A percentile compares a stretch with the other conserved stretches of the same genome.
phyloP scores from a whole-genome alignment of 1,140 invertebrate species.

The Globodera rostochiensis region DNA sequence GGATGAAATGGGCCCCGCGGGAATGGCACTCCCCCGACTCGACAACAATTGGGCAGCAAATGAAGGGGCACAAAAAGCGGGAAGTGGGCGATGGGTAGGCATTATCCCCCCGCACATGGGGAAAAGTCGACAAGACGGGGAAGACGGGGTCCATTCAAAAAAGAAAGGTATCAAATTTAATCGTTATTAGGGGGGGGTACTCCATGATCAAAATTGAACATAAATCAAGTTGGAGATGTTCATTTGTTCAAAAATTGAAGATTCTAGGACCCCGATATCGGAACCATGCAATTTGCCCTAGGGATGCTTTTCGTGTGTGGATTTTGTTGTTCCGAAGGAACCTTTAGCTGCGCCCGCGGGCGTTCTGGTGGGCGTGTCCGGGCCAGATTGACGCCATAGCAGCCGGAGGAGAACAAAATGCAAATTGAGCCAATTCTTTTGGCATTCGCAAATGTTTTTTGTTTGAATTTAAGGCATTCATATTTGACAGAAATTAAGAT shows the following conservation, averaged over 20 bases:
- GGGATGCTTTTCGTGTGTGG: too few relatives aligned
- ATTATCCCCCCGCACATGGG: neutral
- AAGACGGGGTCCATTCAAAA: neutral
- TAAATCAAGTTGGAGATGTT: too few relatives aligned
- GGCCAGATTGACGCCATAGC: neutral
- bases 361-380: too few relatives aligned
- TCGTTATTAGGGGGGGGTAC: too few relatives aligned
- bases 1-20: conserved; percentile 11
- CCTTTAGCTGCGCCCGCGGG: too few relatives aligned
- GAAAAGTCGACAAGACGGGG: neutral
- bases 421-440: conserved; percentile 17
- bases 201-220: too few relatives aligned
- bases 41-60: conserved; percentile 11
- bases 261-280: too few relatives aligned
- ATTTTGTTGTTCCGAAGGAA: too few relatives aligned
- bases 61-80: neutral
- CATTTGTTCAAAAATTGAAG: too few relatives aligned
- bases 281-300: too few relatives aligned
- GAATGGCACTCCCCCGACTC: neutral
- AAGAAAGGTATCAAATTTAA: neutral
- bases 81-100: neutral
- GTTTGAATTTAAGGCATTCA: neutral
- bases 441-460: neutral
- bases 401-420: neutral
- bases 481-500: too few relatives aligned